Percentiles rank a stretch among this genome's conserved stretches.
These are phyloP conservation scores for Ctenoplectra terminalis DNA, from an alignment of 1,140 invertebrate species.

Conservation along the genomic window DNA sequence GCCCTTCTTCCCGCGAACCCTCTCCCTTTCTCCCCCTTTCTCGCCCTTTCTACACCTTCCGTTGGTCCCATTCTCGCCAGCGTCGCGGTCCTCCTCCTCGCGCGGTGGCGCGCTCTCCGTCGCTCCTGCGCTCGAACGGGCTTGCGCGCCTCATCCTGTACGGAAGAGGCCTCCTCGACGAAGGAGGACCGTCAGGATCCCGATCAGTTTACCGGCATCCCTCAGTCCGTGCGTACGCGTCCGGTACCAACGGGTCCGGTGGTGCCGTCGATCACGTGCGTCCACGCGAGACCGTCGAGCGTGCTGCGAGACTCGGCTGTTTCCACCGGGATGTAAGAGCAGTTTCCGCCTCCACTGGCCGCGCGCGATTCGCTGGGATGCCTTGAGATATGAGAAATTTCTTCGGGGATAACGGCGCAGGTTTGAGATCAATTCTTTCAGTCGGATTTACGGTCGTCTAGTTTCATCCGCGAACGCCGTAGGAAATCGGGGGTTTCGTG, in stretches of 20 bases:
- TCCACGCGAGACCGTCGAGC: neutral
- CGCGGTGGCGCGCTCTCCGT: constrained; percentile 31
- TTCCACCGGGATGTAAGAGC: constrained; percentile 1
- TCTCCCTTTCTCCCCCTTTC: neutral
- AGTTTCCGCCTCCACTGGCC: neutral
- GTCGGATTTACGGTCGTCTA: neutral
- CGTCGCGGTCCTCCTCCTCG: constrained; percentile 1
- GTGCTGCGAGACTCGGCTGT: neutral
- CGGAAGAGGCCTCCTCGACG: constrained; percentile 55
- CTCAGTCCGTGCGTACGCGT: constrained; percentile 61
- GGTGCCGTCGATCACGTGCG: constrained; percentile 54
- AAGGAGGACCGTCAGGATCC: constrained; percentile 66
- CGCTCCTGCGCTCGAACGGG: constrained; percentile 53
- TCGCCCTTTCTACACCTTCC: neutral
- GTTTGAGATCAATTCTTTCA: constrained; percentile 41
- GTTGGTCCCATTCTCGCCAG: constrained; percentile 33
- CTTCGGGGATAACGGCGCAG: constrained; percentile 43
- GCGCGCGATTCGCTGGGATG: neutral
- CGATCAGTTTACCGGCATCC: constrained; percentile 69
- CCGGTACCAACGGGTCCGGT: neutral
- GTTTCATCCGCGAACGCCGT: no score
- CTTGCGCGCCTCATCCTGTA: constrained; percentile 68
- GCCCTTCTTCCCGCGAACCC: neutral
- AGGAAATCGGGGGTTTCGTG: no score
- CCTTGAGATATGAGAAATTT: constrained; percentile 56